A percentile compares a stretch with the other conserved stretches of the same genome.
Conservation (phyloP, 2,888 invertebrate genomes). For the Hyposoter didymator region DNA sequence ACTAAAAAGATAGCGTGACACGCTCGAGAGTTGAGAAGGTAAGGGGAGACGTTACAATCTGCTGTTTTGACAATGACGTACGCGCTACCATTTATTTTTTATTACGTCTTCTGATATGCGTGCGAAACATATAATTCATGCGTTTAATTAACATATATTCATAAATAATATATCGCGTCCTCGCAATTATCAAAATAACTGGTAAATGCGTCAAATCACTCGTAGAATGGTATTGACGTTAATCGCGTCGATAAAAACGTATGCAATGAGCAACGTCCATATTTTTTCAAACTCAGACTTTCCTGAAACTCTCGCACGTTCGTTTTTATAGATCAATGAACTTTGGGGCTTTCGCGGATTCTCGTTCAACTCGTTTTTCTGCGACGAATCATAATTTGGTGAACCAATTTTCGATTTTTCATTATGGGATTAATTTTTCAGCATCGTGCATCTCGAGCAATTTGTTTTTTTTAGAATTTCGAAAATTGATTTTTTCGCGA, state of each 20-base stretch:
- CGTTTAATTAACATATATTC: slow-evolving; percentile 24
- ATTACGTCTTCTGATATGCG: slow-evolving; percentile 13
- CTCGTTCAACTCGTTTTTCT: neutral
- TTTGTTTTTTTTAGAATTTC: neutral
- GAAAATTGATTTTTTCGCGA: neutral
- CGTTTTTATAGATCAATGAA: neutral
- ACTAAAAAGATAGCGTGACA: neutral
- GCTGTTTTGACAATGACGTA: slow-evolving; percentile 37
- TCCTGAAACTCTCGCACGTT: neutral
- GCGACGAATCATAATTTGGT: too few relatives aligned
- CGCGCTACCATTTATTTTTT: slow-evolving; percentile 14
- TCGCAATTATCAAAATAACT: slow-evolving; percentile 37
- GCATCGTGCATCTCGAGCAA: too few relatives aligned
- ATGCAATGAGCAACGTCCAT: neutral
- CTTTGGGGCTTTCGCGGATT: neutral
- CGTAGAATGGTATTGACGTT: slow-evolving; percentile 36
- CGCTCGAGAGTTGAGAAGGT: slow-evolving; percentile 18
- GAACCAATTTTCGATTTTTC: too few relatives aligned
- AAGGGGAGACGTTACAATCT: slow-evolving; percentile 19
- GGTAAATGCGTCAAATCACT: slow-evolving; percentile 53
- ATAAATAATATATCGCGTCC: slow-evolving; percentile 6
- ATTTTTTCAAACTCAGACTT: neutral
- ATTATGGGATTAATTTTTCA: too few relatives aligned
- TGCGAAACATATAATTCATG: slow-evolving; percentile 10
- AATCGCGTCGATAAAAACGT: slow-evolving; percentile 40